A percentile compares a stretch with the other conserved stretches of the same genome.
phyloP scores from a whole-genome alignment of 1,140 invertebrate genomes.

The Listronotus bonariensis region DNA sequence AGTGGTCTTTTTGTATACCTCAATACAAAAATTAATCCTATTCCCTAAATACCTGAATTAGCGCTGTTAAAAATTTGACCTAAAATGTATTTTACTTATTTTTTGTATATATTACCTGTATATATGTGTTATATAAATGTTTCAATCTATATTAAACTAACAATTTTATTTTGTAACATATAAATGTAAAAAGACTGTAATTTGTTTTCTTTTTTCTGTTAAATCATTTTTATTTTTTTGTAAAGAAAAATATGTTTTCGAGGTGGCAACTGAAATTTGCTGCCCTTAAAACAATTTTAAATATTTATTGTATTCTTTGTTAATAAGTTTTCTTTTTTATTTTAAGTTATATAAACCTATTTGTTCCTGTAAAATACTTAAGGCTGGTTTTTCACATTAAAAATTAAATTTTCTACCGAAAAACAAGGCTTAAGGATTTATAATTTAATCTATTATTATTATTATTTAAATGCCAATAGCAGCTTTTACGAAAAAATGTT shows the following conservation, averaged over 20 bases:
- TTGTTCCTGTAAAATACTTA: neutral
- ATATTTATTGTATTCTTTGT: neutral
- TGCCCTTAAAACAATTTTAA: constrained; percentile 5
- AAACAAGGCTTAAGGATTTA: neutral
- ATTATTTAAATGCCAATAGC: neutral
- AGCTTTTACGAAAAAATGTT: neutral
- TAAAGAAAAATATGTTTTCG: constrained; percentile 2
- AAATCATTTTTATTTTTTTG: constrained; percentile 1
- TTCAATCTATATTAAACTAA: constrained; percentile 37
- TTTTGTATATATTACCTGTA: constrained; percentile 50
- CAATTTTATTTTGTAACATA: constrained; percentile 41
- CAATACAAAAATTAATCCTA: too few species aligned
- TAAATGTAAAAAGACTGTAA: constrained; percentile 47
- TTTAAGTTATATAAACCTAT: neutral
- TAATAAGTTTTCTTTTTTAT: constrained; percentile 3
- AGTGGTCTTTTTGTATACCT: too few species aligned
- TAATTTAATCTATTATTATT: constrained; percentile 12
- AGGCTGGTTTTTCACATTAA: neutral
- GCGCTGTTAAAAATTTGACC: too few species aligned
- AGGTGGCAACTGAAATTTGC: neutral
- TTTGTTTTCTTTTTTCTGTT: constrained; percentile 17
- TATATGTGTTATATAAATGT: constrained; percentile 49
- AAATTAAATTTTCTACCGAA: neutral
- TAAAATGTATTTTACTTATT: constrained; percentile 24
- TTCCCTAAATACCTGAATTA: too few species aligned